These are phyloP conservation scores for Dromococcyx pavoninus DNA, from an alignment of 2,797 vertebrate genomes.

Conservation along the genomic window DNA sequence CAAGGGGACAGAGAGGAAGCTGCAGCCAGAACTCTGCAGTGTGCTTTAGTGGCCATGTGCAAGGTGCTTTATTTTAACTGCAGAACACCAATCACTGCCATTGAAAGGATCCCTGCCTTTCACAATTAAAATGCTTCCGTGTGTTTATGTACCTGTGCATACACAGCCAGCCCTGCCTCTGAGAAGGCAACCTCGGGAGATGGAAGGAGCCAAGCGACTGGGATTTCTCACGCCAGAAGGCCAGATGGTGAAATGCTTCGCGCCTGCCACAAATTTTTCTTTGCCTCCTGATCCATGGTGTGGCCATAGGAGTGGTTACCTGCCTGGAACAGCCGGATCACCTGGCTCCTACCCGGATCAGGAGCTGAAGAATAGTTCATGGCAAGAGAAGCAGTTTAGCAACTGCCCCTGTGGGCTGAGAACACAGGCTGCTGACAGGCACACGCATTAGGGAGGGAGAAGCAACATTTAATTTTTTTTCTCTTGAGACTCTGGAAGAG, in stretches of 20 bases:
- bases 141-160: accelerated
- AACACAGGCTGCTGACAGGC: background rate
- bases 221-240: no score
- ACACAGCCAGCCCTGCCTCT: background rate
- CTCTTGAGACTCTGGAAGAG: background rate
- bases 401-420: background rate
- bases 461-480: background rate
- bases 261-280: no score
- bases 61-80: background rate
- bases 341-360: no score
- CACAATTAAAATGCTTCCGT: background rate
- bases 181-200: background rate
- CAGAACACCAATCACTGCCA: background rate
- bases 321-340: no score
- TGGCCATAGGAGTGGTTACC: no score
- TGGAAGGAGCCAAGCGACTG: background rate
- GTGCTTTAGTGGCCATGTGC: background rate
- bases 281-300: no score
- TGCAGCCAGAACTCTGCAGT: background rate
- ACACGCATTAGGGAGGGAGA: background rate
- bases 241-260: no score
- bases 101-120: background rate
- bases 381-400: accelerated
- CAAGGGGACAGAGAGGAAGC: background rate
- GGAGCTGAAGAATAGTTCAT: background rate